phyloP scores from a whole-genome alignment of 2,113 vertebrate species.

The Datnioides undecimradiatus region DNA sequence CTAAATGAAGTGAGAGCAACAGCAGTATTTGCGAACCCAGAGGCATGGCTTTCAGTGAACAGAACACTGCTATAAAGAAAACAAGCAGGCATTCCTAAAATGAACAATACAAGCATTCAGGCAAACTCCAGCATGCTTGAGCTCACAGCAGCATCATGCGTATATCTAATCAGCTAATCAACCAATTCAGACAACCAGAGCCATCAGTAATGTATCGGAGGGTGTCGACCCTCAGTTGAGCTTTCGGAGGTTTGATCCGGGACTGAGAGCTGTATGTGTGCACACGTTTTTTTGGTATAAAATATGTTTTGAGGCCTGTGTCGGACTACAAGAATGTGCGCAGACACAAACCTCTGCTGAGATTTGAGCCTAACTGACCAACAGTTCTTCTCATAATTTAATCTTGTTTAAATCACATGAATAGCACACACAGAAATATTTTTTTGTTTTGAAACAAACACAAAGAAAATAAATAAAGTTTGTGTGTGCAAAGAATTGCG shows the following conservation, averaged over 20 bases:
- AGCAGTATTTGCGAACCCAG: constrained; percentile 26
- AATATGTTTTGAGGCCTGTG: constrained; percentile 19
- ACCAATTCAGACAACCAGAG: constrained; percentile 27
- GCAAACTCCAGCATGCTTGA: constrained; percentile 70
- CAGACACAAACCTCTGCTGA: constrained; percentile 14
- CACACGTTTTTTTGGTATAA: constrained; percentile 25
- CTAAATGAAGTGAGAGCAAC: constrained; percentile 34
- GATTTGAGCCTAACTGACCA: constrained; percentile 27
- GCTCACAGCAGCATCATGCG: constrained; percentile 63
- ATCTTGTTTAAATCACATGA: constrained; percentile 5
- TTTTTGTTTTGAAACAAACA: constrained; percentile 55
- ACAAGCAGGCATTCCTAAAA: constrained; percentile 64
- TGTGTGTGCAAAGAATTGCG: constrained; percentile 70
- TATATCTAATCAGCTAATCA: constrained; percentile 38
- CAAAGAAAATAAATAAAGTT: constrained; percentile 75
- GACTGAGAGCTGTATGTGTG: constrained; percentile 1
- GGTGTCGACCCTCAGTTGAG: constrained; percentile 3
- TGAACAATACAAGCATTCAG: constrained; percentile 57
- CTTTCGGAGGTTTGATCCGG: constrained; percentile 1
- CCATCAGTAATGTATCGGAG: neutral
- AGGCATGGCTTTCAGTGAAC: constrained; percentile 26
- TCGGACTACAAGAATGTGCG: constrained; percentile 7
- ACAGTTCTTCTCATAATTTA: constrained; percentile 35
- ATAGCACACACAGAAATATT: constrained; percentile 38
- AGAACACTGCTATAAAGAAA: constrained; percentile 50